Base-by-base conservation (phyloP, 1,140 invertebrate species). In the Subanguina moxae region DNA sequence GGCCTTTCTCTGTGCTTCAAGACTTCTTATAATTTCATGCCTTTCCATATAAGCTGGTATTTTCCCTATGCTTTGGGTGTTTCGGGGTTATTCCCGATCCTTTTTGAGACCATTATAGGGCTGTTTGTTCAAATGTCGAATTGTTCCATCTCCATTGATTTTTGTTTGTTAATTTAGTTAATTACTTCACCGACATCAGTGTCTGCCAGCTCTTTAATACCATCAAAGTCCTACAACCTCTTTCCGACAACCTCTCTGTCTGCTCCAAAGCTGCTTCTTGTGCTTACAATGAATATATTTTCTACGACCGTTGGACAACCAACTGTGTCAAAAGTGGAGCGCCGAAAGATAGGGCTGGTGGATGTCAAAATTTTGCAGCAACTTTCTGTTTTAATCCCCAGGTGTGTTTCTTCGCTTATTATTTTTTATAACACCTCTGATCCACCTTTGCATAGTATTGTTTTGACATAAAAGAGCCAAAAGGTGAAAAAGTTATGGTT, bases 371-470 rank as follows among this genome's bases (percentile, higher is more conserved):
- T 42, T 83, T 80, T 48, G 21, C 68, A 9, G 76, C 64, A 5
- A 76, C 80, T 23, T 82, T 82, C 63, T 82, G 80, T 43, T 81
- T 70, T 30, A 80, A 80, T 75, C 78, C 78, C 5, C 78, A 80
- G 27, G 61, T 71, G 8, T 38, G 32, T 38, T 38, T n/a, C n/a
- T 38, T 38, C 32, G 11, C 32, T 38, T 38, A 11, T 3, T 38
- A 11, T 5, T 38, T 38, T 38, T 5, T 38, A 38, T 11, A 38
- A 38, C 3, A 38, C 3, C 11, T 38, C 3, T 38, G 3, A 38
- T 5, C 32, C 15, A 25, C 48, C 17, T 52, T 52, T 45, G n/a
- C n/a, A 56, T 64, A 58, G 57, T 75, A 72, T 57, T 43, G 62
- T 30, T 80, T 77, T 19, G 77, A 79, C 21, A 45, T 77, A 43